Evolutionary conservation across 1,140 invertebrate species (phyloP).

Genomic region (Pogonomyrmex barbatus): DNA sequence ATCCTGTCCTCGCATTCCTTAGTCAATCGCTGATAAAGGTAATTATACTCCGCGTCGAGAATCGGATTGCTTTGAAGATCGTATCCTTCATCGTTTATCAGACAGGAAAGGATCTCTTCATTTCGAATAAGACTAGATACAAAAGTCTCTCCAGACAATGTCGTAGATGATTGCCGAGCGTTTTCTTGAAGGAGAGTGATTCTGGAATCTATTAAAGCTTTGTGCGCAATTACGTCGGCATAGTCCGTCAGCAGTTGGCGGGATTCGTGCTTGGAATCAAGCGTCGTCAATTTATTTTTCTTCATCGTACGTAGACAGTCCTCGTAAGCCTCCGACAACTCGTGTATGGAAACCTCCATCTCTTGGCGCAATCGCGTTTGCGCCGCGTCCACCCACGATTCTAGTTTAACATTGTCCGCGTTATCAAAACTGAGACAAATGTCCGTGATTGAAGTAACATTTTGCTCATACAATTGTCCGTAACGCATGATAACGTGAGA

Average conservation of each 20-base stretch:
- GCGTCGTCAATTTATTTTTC: slow-evolving; percentile 82
- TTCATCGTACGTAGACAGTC: slow-evolving; percentile 86
- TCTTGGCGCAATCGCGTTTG: slow-evolving; percentile 89
- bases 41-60: slow-evolving; percentile 88
- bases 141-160: slow-evolving; percentile 73
- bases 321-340: slow-evolving; percentile 89
- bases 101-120: slow-evolving; percentile 78
- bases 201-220: slow-evolving; percentile 91
- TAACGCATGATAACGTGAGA: slow-evolving; percentile 90
- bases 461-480: slow-evolving; percentile 88
- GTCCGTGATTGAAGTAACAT: slow-evolving; percentile 83
- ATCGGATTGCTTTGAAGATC: slow-evolving; percentile 84
- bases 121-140: slow-evolving; percentile 82
- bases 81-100: slow-evolving; percentile 75
- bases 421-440: slow-evolving; percentile 87
- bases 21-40: slow-evolving; percentile 88
- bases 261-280: slow-evolving; percentile 83
- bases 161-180: slow-evolving; percentile 57
- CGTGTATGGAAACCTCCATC: slow-evolving; percentile 89
- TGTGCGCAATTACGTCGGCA: slow-evolving; percentile 91
- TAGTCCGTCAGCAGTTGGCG: slow-evolving; percentile 89
- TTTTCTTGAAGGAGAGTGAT: slow-evolving; percentile 86
- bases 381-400: slow-evolving; percentile 90
- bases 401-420: slow-evolving; percentile 88
- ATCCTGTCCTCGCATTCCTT: slow-evolving; percentile 85